These are phyloP conservation scores for Tipula lateralis DNA, from an alignment of 2,888 invertebrate genomes.

Conservation along the genomic window DNA sequence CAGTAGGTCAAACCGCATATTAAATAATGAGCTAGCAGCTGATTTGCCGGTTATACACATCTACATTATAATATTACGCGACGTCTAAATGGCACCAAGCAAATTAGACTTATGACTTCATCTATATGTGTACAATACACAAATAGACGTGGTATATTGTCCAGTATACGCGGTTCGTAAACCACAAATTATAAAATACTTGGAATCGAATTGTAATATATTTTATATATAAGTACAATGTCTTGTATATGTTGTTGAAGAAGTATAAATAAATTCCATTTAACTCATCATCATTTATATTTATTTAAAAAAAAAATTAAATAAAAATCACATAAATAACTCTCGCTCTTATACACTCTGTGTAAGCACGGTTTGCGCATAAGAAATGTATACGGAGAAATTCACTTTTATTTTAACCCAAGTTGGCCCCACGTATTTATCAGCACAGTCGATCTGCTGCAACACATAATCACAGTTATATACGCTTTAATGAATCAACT, in stretches of 20 bases:
- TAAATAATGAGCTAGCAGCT: neutral
- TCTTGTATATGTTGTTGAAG: neutral
- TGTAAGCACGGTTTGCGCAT: neutral
- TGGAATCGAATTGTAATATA: neutral
- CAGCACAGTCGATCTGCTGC: neutral
- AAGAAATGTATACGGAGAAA: conserved; percentile 24
- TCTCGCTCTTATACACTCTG: conserved; percentile 20
- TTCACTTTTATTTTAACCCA: conserved; percentile 24
- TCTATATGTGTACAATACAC: too few relatives aligned
- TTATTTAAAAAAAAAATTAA: neutral
- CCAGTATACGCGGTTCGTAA: neutral
- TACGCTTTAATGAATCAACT: neutral
- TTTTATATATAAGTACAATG: neutral
- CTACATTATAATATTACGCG: neutral
- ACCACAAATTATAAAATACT: neutral
- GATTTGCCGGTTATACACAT: neutral
- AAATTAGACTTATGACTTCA: neutral
- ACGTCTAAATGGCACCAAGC: neutral
- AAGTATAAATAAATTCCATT: neutral
- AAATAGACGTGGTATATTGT: neutral
- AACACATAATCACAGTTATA: neutral
- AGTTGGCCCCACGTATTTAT: neutral
- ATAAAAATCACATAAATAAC: conserved; percentile 24
- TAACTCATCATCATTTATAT: conserved; percentile 11
- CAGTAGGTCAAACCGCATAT: conserved; percentile 19